phyloP scores from a whole-genome alignment of 2,113 vertebrate species.

The Glaucomys volans region DNA sequence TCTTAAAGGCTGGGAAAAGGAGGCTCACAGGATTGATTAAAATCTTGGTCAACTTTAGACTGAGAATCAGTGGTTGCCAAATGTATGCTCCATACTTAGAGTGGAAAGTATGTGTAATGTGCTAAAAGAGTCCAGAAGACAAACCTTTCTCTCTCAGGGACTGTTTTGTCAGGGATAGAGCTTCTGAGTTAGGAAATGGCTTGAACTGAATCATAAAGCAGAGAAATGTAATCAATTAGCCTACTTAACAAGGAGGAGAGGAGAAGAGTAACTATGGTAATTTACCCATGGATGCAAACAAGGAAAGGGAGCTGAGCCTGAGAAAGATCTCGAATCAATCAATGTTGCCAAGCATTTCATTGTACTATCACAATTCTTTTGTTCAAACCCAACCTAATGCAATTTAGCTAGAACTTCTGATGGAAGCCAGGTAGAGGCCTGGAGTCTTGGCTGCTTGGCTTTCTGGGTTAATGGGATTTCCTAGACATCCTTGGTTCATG shows the following conservation, averaged over 20 bases:
- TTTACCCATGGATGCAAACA: background rate
- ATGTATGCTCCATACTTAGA: background rate
- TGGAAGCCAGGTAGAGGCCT: background rate
- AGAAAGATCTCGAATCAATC: too few relatives aligned
- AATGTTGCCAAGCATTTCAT: background rate
- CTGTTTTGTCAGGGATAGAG: background rate
- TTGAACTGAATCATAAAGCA: background rate
- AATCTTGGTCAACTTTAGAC: background rate
- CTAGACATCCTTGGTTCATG: background rate
- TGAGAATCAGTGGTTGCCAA: background rate
- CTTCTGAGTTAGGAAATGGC: background rate
- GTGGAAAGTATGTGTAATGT: background rate
- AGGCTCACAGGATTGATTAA: background rate
- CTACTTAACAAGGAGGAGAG: background rate
- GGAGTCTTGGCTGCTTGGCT: background rate
- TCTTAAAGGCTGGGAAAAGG: background rate
- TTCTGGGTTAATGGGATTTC: background rate
- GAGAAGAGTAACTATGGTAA: background rate
- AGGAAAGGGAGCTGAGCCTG: background rate
- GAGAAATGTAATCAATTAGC: background rate
- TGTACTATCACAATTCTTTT: background rate
- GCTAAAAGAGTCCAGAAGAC: background rate
- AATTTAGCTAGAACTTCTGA: background rate
- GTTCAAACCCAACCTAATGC: background rate
- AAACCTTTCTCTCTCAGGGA: background rate